Conservation (phyloP, 2,113 vertebrate species). For the Chloebia gouldiae region DNA sequence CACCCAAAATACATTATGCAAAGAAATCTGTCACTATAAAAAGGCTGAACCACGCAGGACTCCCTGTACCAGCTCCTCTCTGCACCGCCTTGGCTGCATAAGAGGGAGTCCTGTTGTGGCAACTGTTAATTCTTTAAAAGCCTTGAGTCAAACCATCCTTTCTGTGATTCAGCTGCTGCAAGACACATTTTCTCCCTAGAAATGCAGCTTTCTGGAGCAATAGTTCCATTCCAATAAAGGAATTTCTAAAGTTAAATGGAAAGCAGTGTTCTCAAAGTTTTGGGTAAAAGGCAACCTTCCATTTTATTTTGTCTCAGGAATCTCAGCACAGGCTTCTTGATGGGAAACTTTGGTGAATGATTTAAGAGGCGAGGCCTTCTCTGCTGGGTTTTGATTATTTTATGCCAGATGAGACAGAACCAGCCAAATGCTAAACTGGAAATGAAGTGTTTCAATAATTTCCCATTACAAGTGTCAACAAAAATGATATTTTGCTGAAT, state of each 20-base stretch:
- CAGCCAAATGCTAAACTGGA: constrained; percentile 30
- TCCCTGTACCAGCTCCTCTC: background rate
- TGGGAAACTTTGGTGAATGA: background rate
- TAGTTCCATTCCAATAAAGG: background rate
- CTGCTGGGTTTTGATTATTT: constrained; percentile 17
- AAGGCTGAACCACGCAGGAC: background rate
- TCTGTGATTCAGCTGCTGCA: background rate
- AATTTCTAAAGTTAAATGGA: background rate
- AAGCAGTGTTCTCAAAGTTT: background rate
- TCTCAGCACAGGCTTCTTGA: background rate
- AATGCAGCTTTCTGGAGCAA: background rate
- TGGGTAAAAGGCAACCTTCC: background rate
- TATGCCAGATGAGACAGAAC: background rate
- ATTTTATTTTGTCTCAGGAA: background rate
- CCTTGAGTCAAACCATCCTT: background rate
- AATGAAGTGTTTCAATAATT: constrained; percentile 56
- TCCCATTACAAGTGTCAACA: constrained; percentile 32
- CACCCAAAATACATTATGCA: constrained; percentile 18
- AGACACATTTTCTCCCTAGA: background rate
- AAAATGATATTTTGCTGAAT: constrained; percentile 32
- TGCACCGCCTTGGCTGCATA: background rate
- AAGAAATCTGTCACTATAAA: constrained; percentile 19
- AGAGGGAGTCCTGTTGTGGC: background rate
- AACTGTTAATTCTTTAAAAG: constrained; percentile 21
- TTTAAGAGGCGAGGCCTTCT: background rate